phyloP scores from a whole-genome alignment of 1,140 invertebrate species.

The Drosophila nannoptera region DNA sequence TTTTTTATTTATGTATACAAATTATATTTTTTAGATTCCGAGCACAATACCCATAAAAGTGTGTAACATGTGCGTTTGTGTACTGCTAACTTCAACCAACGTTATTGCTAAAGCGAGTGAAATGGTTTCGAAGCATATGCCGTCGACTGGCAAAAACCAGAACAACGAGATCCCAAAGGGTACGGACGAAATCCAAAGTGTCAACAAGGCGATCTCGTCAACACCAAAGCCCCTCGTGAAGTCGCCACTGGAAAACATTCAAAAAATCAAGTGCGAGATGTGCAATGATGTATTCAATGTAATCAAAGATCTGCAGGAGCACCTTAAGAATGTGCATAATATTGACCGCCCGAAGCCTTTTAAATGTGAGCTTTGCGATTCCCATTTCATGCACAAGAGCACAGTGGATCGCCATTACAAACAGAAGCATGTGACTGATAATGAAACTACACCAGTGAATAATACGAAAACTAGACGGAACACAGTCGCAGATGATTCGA shows the following conservation, averaged over 20 bases:
- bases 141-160: background rate
- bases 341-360: conserved; percentile 49
- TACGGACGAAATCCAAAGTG: no score
- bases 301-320: conserved; percentile 32
- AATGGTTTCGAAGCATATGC: conserved; percentile 5
- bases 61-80: conserved; percentile 44
- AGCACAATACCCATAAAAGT: conserved; percentile 22
- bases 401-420: conserved; percentile 20
- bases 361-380: conserved; percentile 38
- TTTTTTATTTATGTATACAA: background rate
- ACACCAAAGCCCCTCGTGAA: conserved; percentile 34
- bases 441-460: background rate
- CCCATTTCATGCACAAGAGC: conserved; percentile 23
- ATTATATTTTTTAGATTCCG: conserved; percentile 31
- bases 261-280: conserved; percentile 6
- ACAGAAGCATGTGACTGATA: conserved; percentile 7
- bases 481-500: background rate
- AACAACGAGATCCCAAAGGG: no score
- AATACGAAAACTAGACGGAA: background rate
- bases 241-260: background rate
- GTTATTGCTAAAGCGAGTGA: conserved; percentile 19
- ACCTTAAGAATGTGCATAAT: conserved; percentile 21
- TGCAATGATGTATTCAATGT: conserved; percentile 7
- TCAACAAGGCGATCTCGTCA: conserved; percentile 42
- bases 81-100: conserved; percentile 17